Percentiles rank a stretch among this genome's conserved stretches.
phyloP scores from a whole-genome alignment of 2,797 vertebrate genomes.

The Anniella stebbinsi region DNA sequence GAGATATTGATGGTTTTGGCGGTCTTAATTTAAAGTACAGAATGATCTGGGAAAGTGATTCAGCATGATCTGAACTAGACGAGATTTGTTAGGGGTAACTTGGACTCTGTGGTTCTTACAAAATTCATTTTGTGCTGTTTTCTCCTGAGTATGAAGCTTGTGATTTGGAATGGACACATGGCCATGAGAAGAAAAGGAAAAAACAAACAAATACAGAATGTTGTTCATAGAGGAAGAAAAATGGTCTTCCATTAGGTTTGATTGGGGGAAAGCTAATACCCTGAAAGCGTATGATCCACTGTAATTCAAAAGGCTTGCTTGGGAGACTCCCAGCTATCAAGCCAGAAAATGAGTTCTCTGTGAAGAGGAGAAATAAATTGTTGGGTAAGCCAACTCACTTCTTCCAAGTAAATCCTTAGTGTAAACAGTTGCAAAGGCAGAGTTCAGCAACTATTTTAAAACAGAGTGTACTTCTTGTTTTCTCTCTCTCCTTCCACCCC shows the following conservation, averaged over 20 bases:
- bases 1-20: constrained; percentile 31
- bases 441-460: background rate
- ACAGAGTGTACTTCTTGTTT: background rate
- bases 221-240: constrained; percentile 29
- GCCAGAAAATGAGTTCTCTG: background rate
- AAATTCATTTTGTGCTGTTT: constrained; percentile 27
- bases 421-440: background rate
- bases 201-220: rapidly evolving
- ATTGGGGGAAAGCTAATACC: constrained; percentile 12
- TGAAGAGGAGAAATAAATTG: background rate
- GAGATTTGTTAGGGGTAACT: constrained; percentile 21
- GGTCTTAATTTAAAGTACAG: constrained; percentile 31
- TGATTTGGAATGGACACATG: constrained; percentile 31
- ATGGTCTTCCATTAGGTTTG: constrained; percentile 27
- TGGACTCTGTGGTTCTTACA: constrained; percentile 33
- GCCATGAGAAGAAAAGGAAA: background rate
- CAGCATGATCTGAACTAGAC: constrained; percentile 12
- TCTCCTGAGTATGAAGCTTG: constrained; percentile 31
- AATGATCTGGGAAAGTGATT: constrained; percentile 21
- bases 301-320: constrained; percentile 32
- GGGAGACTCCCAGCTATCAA: constrained; percentile 27
- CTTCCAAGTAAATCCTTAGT: constrained; percentile 12
- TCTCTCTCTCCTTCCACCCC: background rate
- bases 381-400: constrained; percentile 19
- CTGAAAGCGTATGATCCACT: constrained; percentile 14